Conservation (phyloP, 2,888 invertebrate genomes). For the Sipha maydis region DNA sequence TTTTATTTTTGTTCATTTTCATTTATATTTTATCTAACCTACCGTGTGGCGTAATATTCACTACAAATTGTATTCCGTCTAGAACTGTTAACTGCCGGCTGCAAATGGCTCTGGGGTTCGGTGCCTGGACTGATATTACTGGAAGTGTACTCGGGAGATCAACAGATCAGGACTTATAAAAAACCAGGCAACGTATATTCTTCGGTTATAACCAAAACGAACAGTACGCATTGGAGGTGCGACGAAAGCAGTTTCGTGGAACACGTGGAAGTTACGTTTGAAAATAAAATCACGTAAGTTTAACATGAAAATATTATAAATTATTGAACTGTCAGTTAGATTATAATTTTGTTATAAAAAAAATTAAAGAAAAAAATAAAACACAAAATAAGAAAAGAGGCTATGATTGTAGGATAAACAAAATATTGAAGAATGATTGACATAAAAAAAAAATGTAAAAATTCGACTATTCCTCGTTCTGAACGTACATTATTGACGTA, state of each 20-base stretch:
- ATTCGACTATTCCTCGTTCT: no score
- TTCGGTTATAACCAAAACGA: neutral
- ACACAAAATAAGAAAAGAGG: no score
- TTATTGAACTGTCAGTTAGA: neutral
- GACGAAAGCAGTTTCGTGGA: slow-evolving; percentile 36
- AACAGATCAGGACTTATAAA: slow-evolving; percentile 33
- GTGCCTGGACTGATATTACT: slow-evolving; percentile 31
- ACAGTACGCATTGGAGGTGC: slow-evolving; percentile 44
- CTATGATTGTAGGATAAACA: no score
- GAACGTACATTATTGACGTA: no score
- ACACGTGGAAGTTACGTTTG: slow-evolving; percentile 49
- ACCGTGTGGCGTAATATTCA: no score
- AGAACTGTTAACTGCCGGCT: slow-evolving; percentile 22
- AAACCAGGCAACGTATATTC: neutral
- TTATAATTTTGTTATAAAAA: no score
- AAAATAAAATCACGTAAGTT: slow-evolving; percentile 45
- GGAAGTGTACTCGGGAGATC: slow-evolving; percentile 25
- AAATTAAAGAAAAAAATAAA: no score
- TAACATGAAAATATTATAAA: neutral
- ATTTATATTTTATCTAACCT: no score
- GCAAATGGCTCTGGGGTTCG: slow-evolving; percentile 46
- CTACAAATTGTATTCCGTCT: neutral
- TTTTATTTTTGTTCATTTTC: no score
- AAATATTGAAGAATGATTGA: no score
- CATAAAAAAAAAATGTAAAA: no score